These are phyloP conservation scores for Solenopsis fugax DNA, from an alignment of 1,140 invertebrate species.

Conservation along the genomic window DNA sequence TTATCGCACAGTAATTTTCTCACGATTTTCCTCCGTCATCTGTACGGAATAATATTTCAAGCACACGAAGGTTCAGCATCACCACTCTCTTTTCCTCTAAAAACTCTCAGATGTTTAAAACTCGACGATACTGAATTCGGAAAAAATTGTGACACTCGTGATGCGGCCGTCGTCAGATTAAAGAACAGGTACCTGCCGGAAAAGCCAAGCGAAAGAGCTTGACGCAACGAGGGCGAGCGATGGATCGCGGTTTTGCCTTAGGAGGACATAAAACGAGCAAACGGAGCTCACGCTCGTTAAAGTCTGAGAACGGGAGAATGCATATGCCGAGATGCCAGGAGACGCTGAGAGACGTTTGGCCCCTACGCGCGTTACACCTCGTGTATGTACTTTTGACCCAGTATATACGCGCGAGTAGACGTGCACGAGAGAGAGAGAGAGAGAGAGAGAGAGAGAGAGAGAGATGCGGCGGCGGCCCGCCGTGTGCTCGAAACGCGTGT, in stretches of 20 bases:
- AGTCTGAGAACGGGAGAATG: constrained; percentile 3
- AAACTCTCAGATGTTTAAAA: constrained; percentile 28
- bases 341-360: constrained; percentile 39
- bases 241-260: constrained; percentile 37
- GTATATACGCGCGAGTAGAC: constrained; percentile 53
- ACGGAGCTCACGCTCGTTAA: constrained; percentile 41
- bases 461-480: neutral
- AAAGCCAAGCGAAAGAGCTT: neutral
- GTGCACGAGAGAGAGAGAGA: neutral
- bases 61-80: constrained; percentile 33
- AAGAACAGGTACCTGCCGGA: neutral
- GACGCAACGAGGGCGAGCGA: constrained; percentile 1
- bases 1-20: neutral
- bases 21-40: neutral
- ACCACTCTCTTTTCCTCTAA: neutral
- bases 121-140: constrained; percentile 6
- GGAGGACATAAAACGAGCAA: constrained; percentile 9
- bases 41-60: constrained; percentile 26
- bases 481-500: constrained; percentile 67
- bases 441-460: too few species aligned
- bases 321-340: constrained; percentile 4
- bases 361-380: neutral
- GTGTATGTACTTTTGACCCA: constrained; percentile 66
- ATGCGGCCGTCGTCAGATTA: constrained; percentile 18
- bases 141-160: constrained; percentile 42